These are phyloP conservation scores for Eptesicus fuscus DNA, from an alignment of 2,113 vertebrate species.

Conservation along the genomic window DNA sequence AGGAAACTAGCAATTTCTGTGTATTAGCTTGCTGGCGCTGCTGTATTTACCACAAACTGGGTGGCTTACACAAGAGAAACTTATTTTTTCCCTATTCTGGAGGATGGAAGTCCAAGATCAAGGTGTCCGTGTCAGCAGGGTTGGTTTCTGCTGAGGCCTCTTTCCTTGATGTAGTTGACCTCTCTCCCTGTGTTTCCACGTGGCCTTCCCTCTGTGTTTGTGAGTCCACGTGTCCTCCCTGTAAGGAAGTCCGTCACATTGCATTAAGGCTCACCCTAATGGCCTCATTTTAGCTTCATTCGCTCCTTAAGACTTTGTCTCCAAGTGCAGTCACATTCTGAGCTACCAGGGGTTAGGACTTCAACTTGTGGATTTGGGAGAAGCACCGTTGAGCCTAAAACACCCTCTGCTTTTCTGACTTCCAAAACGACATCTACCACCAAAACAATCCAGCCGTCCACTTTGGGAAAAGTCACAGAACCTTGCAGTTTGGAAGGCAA, in stretches of 20 bases:
- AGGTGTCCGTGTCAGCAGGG: not conserved
- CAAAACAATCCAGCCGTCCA: not conserved
- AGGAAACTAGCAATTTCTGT: not conserved
- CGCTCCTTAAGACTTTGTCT: not conserved
- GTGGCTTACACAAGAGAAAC: not conserved
- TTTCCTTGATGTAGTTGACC: not conserved
- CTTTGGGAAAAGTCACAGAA: not conserved
- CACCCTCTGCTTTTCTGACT: not conserved
- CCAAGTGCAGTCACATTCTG: not conserved
- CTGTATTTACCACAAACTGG: not conserved
- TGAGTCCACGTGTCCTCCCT: not conserved
- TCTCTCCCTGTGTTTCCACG: not conserved
- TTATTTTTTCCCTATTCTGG: not conserved
- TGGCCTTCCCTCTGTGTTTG: not conserved
- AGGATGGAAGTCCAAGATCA: not conserved
- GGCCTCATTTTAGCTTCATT: not conserved
- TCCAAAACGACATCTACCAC: not conserved
- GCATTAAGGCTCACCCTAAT: not conserved
- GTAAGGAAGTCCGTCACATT: not conserved
- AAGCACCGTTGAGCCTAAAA: not conserved
- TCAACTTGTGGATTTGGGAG: not conserved
- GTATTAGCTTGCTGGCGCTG: not conserved
- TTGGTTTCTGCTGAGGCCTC: not conserved
- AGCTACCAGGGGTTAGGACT: not conserved
- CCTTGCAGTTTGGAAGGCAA: not conserved